These are phyloP conservation scores for Mionectes olivaceus DNA, from an alignment of 2,797 vertebrate genomes.

Conservation along the genomic window DNA sequence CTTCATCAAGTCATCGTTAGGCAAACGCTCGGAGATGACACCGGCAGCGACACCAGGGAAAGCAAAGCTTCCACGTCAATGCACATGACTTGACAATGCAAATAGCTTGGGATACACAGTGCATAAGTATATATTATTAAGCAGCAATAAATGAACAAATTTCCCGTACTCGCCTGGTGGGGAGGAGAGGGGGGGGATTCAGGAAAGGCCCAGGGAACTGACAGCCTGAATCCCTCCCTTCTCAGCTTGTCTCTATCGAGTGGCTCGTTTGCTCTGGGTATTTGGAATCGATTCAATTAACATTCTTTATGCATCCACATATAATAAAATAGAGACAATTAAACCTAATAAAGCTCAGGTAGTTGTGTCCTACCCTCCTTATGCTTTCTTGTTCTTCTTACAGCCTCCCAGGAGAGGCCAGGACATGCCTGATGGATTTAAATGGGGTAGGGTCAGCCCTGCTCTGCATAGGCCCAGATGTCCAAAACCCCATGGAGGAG, in stretches of 20 bases:
- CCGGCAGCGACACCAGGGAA: slow-evolving; percentile 30
- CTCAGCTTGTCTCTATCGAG: background rate
- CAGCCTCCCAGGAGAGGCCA: background rate
- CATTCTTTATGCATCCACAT: background rate
- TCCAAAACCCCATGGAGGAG: background rate
- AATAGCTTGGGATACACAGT: slow-evolving; percentile 26
- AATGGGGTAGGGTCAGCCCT: background rate
- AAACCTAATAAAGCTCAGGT: slow-evolving; percentile 26
- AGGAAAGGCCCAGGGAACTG: background rate
- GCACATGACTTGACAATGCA: slow-evolving; percentile 63
- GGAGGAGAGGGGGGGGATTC: slow-evolving; percentile 10
- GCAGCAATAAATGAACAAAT: slow-evolving; percentile 66
- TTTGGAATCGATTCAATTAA: slow-evolving; percentile 32
- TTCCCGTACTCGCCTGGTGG: slow-evolving; percentile 45
- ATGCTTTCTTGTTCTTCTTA: background rate
- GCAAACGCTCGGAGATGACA: background rate
- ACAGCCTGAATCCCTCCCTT: background rate
- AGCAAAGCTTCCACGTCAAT: slow-evolving; percentile 17
- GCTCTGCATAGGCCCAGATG: background rate
- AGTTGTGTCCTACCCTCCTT: background rate
- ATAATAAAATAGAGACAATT: slow-evolving; percentile 8
- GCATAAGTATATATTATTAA: slow-evolving; percentile 74
- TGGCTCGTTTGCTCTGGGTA: background rate
- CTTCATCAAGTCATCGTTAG: slow-evolving; percentile 6
- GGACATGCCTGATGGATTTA: background rate